Conservation (phyloP, 1,140 invertebrate genomes). For the Zaprionus inermis region DNA sequence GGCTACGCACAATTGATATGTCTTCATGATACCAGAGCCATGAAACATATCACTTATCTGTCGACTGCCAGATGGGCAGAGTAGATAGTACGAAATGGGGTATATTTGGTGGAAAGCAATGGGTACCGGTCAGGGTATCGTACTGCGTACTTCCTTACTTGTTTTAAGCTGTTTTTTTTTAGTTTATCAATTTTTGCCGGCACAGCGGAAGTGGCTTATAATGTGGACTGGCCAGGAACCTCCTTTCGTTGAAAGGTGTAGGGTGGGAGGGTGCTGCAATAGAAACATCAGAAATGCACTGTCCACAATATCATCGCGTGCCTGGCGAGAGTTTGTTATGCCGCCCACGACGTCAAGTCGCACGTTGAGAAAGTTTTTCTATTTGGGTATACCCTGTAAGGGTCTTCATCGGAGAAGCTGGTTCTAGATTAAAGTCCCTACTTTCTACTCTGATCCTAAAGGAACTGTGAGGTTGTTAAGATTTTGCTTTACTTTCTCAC, state of each 20-base stretch:
- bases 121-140: too few relatives aligned
- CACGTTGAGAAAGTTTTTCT: slow-evolving; percentile 44
- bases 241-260: background rate
- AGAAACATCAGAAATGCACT: slow-evolving; percentile 74
- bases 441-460: too few relatives aligned
- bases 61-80: too few relatives aligned
- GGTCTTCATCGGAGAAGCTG: too few relatives aligned
- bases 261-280: slow-evolving; percentile 44
- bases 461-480: too few relatives aligned
- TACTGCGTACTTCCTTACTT: too few relatives aligned
- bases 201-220: slow-evolving; percentile 77
- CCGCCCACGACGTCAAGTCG: slow-evolving; percentile 58
- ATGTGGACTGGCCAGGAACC: slow-evolving; percentile 47
- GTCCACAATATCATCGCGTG: slow-evolving; percentile 70
- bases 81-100: too few relatives aligned
- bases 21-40: too few relatives aligned
- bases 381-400: slow-evolving; percentile 18
- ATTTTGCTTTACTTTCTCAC: too few relatives aligned
- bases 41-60: too few relatives aligned
- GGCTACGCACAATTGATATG: too few relatives aligned
- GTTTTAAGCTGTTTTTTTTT: slow-evolving; percentile 33
- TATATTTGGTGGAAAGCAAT: too few relatives aligned
- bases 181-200: slow-evolving; percentile 79
- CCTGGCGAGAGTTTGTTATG: slow-evolving; percentile 74
- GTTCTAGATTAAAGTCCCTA: background rate